Evolutionary conservation across 1,140 invertebrate species (phyloP).

Genomic region (Micrasema longulum): DNA sequence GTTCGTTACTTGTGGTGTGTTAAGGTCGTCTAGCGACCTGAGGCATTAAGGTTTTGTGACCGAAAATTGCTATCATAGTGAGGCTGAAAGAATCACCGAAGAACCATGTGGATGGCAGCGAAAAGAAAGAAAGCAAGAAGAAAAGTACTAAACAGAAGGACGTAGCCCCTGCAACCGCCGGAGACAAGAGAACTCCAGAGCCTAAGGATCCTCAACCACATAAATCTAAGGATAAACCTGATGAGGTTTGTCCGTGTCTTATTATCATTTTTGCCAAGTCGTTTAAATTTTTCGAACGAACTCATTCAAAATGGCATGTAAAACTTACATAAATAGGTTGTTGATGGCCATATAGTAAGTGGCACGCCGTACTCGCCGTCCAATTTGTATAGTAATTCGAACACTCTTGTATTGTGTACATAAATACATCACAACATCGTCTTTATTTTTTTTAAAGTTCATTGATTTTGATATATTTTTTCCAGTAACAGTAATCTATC

Average conservation of each 20-base stretch:
- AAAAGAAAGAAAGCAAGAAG: constrained; percentile 70
- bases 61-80: constrained; percentile 65
- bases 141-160: constrained; percentile 65
- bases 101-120: constrained; percentile 66
- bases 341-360: no score
- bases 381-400: no score
- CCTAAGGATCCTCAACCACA: constrained; percentile 40
- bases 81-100: constrained; percentile 69
- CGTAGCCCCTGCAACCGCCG: constrained; percentile 57
- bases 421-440: no score
- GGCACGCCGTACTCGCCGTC: no score
- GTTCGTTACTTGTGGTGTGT: no score
- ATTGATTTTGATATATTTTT: no score
- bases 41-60: constrained; percentile 43
- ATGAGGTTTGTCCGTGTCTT: constrained; percentile 43
- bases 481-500: no score
- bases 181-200: constrained; percentile 41
- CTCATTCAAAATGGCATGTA: no score
- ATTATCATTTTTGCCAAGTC: neutral
- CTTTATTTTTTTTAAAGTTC: no score
- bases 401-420: no score
- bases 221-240: constrained; percentile 46
- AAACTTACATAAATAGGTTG: no score
- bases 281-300: no score
- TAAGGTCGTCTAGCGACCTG: neutral